Evolutionary conservation across 2,888 invertebrate species (phyloP), one percentile per base, ranked within the genome.

Genomic region (Drosophila basisetae): DNA sequence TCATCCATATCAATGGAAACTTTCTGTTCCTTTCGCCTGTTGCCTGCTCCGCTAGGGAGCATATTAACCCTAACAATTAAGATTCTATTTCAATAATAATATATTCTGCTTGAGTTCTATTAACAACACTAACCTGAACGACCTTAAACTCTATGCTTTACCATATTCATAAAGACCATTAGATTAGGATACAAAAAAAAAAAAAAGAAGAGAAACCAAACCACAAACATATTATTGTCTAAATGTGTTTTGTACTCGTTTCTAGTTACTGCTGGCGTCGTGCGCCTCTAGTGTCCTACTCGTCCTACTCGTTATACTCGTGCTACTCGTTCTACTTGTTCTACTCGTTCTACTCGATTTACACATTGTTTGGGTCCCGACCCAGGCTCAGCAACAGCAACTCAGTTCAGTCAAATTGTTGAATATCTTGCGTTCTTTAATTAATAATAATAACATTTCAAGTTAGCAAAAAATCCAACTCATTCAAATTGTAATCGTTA

Each of bases 231-330:
- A 62, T 63, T 60, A 66, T 66, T 63, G 72, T 75, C 79, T 76
- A 67, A 80, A 76, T 75, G 65, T 83, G 68, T 76, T 87, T 82
- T 88, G 73, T 88, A 89, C 82, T 88, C 78, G 85, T 89, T 89
- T 92, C 79, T 90, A 92, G 92, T 92, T 90, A 91, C 92, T 61
- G 91, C 92, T 69, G 92, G 92, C 81, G 90, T 91, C 78, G 91
- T 92, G 80, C 91, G 91, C 84, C 82, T 91, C 72, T 91, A 91
- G 84, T 53, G 70, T 68, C 60, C 74, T 49, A 55, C 55, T 55
- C 37, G 28, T 28, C 11, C n/a, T 39, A 47, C 47, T 25, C 9
- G 47, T 84, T 76, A 74, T 73, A 77, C 63, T 91, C 78, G 91
- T 92, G 75, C 91, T 91, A 83, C 82, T 91, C 68, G 71, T 68